A percentile compares a stretch with the other conserved stretches of the same genome.
Conservation (phyloP, 2,113 vertebrate species). For the Oenanthe oenanthe region DNA sequence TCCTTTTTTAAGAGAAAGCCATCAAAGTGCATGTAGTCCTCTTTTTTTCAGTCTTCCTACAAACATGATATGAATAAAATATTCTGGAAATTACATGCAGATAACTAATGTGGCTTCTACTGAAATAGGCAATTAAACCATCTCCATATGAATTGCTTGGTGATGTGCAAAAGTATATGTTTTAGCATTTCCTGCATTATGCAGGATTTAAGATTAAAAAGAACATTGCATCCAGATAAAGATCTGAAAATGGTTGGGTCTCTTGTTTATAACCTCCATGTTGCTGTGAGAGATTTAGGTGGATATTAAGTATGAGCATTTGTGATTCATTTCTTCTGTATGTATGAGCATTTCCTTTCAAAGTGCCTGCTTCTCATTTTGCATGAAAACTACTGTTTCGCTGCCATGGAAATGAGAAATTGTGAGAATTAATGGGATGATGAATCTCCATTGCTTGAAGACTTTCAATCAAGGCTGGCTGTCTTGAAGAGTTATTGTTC, state of each 20-base stretch:
- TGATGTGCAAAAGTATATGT: background rate
- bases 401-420: constrained; percentile 54
- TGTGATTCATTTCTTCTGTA: constrained; percentile 32
- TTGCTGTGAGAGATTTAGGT: constrained; percentile 12
- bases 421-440: constrained; percentile 48
- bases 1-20: background rate
- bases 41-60: background rate
- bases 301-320: constrained; percentile 6
- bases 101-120: background rate
- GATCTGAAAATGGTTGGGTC: background rate
- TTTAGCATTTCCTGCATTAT: constrained; percentile 30
- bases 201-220: constrained; percentile 22
- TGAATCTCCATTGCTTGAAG: constrained; percentile 13
- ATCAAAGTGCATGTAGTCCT: background rate
- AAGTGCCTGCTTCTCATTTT: constrained; percentile 9
- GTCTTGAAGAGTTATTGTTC: constrained; percentile 28
- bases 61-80: constrained; percentile 24
- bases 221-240: constrained; percentile 20
- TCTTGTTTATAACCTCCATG: constrained; percentile 27
- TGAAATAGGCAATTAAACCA: constrained; percentile 30
- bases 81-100: constrained; percentile 10
- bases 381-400: constrained; percentile 9
- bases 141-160: constrained; percentile 19
- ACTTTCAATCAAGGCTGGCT: constrained; percentile 46
- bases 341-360: background rate